A percentile compares a stretch with the other conserved stretches of the same genome.
phyloP scores from a whole-genome alignment of 2,797 vertebrate genomes.

The Dallia pectoralis region DNA sequence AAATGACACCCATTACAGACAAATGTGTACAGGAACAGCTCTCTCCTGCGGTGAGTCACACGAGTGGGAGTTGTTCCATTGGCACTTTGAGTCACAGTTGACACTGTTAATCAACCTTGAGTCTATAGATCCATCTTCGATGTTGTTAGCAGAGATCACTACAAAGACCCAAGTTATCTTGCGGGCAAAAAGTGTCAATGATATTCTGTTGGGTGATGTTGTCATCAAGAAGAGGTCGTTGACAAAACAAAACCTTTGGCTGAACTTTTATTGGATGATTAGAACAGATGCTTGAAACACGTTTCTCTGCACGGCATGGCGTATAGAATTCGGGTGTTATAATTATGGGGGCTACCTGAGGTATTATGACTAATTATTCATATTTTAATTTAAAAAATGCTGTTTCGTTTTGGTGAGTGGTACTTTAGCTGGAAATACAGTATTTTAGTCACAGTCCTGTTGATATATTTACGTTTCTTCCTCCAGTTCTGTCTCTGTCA shows the following conservation, averaged over 20 bases:
- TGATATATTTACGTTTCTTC: conserved; percentile 75
- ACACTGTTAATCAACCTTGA: not conserved
- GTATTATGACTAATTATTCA: conserved; percentile 76
- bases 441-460: conserved; percentile 68
- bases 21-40: not conserved
- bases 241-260: not conserved
- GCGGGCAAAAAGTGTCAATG: not conserved
- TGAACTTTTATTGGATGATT: not conserved
- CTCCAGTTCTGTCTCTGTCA: conserved; percentile 60
- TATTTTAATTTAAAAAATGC: conserved; percentile 74
- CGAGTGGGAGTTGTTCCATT: conserved; percentile 5
- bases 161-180: not conserved
- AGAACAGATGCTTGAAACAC: not conserved
- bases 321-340: not conserved
- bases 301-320: not conserved
- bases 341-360: conserved; percentile 55
- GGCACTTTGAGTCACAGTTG: not conserved
- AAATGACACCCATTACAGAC: not conserved
- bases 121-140: not conserved
- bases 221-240: not conserved
- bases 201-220: not conserved
- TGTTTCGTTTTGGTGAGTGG: conserved; percentile 63
- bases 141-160: not conserved
- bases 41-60: not conserved
- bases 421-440: conserved; percentile 73